Percentiles rank a stretch among this genome's conserved stretches.
phyloP scores from a whole-genome alignment of 2,888 invertebrate genomes.

The Rhamnusium bicolor region DNA sequence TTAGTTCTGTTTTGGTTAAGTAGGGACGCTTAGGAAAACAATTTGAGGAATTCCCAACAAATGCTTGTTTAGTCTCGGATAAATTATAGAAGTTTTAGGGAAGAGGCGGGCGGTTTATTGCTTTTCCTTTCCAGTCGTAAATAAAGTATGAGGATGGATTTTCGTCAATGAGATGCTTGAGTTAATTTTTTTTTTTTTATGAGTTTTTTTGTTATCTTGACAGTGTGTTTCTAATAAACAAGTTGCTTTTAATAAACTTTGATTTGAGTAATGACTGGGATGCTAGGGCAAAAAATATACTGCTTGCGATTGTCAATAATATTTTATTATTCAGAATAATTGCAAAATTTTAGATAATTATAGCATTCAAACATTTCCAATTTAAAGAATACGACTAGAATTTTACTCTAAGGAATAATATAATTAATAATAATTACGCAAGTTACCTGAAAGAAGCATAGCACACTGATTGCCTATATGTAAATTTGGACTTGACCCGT shows the following conservation, averaged over 20 bases:
- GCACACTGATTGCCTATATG: too few relatives aligned
- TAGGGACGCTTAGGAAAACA: constrained; percentile 13
- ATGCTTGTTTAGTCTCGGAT: not conserved
- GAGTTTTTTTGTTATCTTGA: not conserved
- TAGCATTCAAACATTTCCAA: too few relatives aligned
- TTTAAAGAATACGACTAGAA: too few relatives aligned
- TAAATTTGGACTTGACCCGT: too few relatives aligned
- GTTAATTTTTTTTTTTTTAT: constrained; percentile 14
- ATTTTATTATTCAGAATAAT: too few relatives aligned
- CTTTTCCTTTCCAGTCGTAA: constrained; percentile 14
- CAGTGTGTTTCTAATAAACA: not conserved
- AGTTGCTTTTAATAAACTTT: not conserved
- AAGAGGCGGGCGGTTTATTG: not conserved
- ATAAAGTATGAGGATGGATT: constrained; percentile 10
- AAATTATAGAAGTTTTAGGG: constrained; percentile 15
- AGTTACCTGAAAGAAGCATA: too few relatives aligned
- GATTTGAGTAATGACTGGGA: not conserved
- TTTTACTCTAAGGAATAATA: too few relatives aligned
- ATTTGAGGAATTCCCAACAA: constrained; percentile 17
- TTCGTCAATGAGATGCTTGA: not conserved
- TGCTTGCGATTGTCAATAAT: too few relatives aligned
- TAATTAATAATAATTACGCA: too few relatives aligned
- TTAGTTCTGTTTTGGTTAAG: constrained; percentile 5
- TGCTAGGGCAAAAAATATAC: too few relatives aligned
- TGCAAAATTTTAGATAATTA: too few relatives aligned